Percentiles rank a stretch among this genome's conserved stretches.
Evolutionary conservation across 2,113 vertebrate species (phyloP).

Genomic region (Genyomyrus donnyi): DNA sequence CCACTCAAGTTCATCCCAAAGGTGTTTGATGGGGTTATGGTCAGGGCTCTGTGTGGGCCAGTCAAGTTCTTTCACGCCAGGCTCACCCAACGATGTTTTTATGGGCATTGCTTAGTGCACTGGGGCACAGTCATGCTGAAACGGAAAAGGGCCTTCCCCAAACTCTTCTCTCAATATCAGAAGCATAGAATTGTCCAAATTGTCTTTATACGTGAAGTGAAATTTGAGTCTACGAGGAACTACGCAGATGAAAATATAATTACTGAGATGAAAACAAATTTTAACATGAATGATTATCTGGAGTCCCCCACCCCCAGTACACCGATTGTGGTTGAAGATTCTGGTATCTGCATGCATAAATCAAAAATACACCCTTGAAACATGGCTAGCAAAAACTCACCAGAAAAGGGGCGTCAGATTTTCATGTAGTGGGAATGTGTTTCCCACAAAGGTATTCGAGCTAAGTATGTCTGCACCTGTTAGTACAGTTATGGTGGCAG

Average conservation of each 20-base stretch:
- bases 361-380: neutral
- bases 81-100: neutral
- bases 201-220: neutral
- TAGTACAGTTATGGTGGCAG: neutral
- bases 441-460: neutral
- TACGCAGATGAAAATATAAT: neutral
- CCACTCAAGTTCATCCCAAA: no score
- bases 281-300: neutral
- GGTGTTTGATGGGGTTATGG: no score
- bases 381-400: neutral
- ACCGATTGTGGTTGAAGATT: neutral
- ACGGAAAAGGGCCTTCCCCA: neutral
- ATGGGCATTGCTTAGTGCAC: neutral
- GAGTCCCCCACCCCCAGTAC: neutral
- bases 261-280: neutral
- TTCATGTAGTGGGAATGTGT: neutral
- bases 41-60: neutral
- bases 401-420: neutral
- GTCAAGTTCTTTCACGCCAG: neutral
- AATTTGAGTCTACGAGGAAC: neutral
- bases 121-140: neutral
- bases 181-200: neutral
- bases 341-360: neutral
- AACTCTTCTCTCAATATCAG: neutral
- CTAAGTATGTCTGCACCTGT: neutral